phyloP scores from a whole-genome alignment of 2,797 vertebrate species.

The Coreius guichenoti region DNA sequence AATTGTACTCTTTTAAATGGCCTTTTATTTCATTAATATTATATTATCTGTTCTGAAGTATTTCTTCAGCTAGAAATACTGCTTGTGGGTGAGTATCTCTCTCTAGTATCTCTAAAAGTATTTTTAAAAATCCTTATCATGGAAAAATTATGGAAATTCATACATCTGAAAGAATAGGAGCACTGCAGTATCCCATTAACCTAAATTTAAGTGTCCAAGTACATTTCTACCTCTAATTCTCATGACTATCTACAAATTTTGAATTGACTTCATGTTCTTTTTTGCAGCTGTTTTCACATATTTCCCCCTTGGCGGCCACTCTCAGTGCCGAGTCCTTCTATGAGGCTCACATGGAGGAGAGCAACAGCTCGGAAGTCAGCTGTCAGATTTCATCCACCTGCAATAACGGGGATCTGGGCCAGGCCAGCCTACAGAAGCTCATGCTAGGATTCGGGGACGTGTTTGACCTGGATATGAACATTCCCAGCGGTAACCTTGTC shows the following conservation, averaged over 20 bases:
- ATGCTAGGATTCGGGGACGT: slow-evolving; percentile 90
- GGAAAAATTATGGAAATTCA: background rate
- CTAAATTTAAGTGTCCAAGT: background rate
- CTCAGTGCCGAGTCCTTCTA: slow-evolving; percentile 93
- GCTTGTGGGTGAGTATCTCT: background rate
- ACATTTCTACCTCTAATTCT: slow-evolving; percentile 48
- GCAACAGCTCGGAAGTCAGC: slow-evolving; percentile 91
- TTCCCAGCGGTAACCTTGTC: slow-evolving; percentile 65
- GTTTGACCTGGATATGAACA: slow-evolving; percentile 83
- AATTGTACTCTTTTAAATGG: background rate
- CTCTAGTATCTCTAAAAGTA: background rate
- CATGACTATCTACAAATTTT: slow-evolving; percentile 80
- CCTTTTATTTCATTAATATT: background rate
- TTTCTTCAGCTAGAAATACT: background rate
- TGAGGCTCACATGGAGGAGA: slow-evolving; percentile 97
- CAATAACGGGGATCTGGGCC: slow-evolving; percentile 91
- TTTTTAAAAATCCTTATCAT: background rate
- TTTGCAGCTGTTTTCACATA: slow-evolving; percentile 90
- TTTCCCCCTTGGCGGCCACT: slow-evolving; percentile 89
- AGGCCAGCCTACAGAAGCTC: slow-evolving; percentile 66
- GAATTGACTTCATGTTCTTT: slow-evolving; percentile 64
- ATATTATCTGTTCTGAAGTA: background rate
- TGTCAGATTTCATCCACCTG: slow-evolving; percentile 85
- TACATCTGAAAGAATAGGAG: background rate
- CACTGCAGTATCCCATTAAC: background rate